Evolutionary conservation across 2,797 vertebrate species (phyloP), one percentile per base, ranked within the genome.

Genomic region (Enteromius mattozi): DNA sequence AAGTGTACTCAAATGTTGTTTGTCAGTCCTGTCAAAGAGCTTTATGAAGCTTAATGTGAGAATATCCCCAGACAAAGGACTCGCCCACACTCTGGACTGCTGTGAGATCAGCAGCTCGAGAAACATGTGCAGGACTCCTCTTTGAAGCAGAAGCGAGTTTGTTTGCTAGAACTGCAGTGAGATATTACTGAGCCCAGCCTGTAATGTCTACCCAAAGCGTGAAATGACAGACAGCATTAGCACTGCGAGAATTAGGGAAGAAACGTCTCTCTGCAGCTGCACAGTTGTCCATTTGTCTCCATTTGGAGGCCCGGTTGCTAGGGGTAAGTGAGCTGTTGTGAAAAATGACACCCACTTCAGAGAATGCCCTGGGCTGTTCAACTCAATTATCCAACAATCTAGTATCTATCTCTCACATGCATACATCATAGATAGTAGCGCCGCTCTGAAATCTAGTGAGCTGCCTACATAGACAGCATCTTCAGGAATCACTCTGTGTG

Each of bases 221-320:
- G 82, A 59, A 78, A 45, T 77, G 81, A 87, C 65, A 33, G 71
- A 84, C 37, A 21, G 70, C 65, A 70, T 59, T 78, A 78, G 13
- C 82, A 70, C 27, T 70, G 65, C 35, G 40, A 61, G 74, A 84
- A 70, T 78, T 45, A 63, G 51, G 61, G 47, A 71, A 56, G 69
- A 37, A 83, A 71, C 71, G 37, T 59, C 66, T 84, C 75, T 70
- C 51, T 84, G 51, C 51, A 49, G 82, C 66, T 47, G 65, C 82
- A 49, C 21, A 13, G 75, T 49, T 61, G 8, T 78, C 82, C 76
- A 84, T 84, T 78, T 84, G 76, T 78, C 84, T 85, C 78, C 78
- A 81, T 85, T 85, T 81, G 56, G 83, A 85, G 68, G 56, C n/a
- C 59, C n/a, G 71, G 61, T 85, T 81, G 79, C 84, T 81, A 85